phyloP scores from a whole-genome alignment of 2,113 vertebrate species.

The Oxygymnocypris stewartii region DNA sequence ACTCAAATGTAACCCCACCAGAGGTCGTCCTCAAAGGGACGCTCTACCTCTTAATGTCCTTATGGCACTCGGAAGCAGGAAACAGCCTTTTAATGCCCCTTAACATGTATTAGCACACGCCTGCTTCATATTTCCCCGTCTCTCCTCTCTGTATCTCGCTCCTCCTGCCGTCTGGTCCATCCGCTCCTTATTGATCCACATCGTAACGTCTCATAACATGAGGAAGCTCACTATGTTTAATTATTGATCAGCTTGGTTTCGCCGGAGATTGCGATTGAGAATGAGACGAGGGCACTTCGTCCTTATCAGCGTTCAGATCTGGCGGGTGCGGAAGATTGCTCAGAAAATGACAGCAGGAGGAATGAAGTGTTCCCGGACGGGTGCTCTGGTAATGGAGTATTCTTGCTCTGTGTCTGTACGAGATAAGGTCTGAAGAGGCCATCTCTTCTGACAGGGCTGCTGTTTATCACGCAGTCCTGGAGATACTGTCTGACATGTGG shows the following conservation, averaged over 20 bases:
- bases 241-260: constrained; percentile 40
- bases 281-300: not conserved
- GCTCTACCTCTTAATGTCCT: constrained; percentile 54
- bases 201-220: not conserved
- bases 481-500: not conserved
- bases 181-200: constrained; percentile 42
- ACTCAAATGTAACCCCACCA: constrained; percentile 49
- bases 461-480: constrained; percentile 5
- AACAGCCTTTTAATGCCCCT: constrained; percentile 49
- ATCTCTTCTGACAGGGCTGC: constrained; percentile 17
- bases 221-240: constrained; percentile 42
- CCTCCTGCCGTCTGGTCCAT: constrained; percentile 37
- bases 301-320: constrained; percentile 33
- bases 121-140: constrained; percentile 48
- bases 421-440: constrained; percentile 18
- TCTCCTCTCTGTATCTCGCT: constrained; percentile 36
- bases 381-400: constrained; percentile 49
- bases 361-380: constrained; percentile 57
- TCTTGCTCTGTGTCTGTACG: constrained; percentile 30
- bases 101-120: constrained; percentile 42
- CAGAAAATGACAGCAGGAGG: constrained; percentile 45
- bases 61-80: constrained; percentile 55
- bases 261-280: constrained; percentile 30
- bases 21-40: constrained; percentile 54
- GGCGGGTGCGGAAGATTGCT: constrained; percentile 41